Evolutionary conservation across 2,888 invertebrate species (phyloP), one percentile per base, ranked within the genome.

Genomic region (Trypoxylon attenuatum): DNA sequence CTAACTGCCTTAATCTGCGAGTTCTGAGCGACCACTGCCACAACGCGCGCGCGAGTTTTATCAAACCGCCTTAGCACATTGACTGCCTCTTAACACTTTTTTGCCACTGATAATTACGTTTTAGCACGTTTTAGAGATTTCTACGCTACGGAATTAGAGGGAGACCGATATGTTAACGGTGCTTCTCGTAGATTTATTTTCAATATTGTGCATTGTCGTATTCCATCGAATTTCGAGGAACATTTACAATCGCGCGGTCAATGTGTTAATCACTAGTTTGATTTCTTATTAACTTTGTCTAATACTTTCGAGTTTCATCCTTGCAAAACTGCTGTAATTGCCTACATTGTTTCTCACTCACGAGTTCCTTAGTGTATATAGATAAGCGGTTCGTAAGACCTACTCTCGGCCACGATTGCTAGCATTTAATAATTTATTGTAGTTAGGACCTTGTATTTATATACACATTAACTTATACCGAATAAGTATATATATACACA

Each of bases 401-500:
- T 45, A 39, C 38, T 46, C 49, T 54, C 42, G 19, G 50, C 47
- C 59, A 52, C 27, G 13, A 57, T 70, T 49, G 47, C 38, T 53
- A 66, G 69, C 63, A 71, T 75, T 77, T 82, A 80, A 80, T 84
- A 80, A 84, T 83, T 85, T 82, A 84, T 85, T 83, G 78, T 81
- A 82, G 82, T 68, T 82, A 83, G 79, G 75, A 19, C 18, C 27
- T 70, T 63, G 21, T 52, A 52, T 58, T 56, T 49, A 33, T 52
- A 46, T 53, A 21, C 21, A 38, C 19, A 33, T 1, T 13, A 10
- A 33, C 33, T 4, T 4, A 33, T 8, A n/a, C n/a, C n/a, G n/a
- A n/a, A n/a, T n/a, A n/a, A n/a, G 1, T 4, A 33, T 13, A 33
- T 13, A 33, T 19, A 10, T 25, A 61, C 38, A 41, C 13, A 45